phyloP scores from a whole-genome alignment of 2,113 vertebrate species.

The Pyrgilauda ruficollis region DNA sequence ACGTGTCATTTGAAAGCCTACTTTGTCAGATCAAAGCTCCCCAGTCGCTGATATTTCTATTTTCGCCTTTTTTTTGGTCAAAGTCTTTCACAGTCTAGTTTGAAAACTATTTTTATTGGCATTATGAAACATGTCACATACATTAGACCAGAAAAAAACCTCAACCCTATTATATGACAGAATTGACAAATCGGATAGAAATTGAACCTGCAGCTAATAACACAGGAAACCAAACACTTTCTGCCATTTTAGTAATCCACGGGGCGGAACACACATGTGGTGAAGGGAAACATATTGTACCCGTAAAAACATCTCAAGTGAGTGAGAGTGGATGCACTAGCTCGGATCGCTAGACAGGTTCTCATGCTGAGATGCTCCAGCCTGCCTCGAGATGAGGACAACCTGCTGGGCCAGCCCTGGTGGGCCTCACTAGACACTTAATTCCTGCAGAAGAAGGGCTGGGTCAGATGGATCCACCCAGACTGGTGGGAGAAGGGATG shows the following conservation, averaged over 20 bases:
- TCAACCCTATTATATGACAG: not conserved
- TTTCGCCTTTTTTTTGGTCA: not conserved
- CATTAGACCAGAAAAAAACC: not conserved
- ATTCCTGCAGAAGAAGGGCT: not conserved
- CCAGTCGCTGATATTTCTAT: not conserved
- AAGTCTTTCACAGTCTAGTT: not conserved
- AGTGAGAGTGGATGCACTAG: not conserved
- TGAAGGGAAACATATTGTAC: slow-evolving; percentile 29
- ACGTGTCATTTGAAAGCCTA: not conserved
- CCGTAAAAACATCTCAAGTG: not conserved
- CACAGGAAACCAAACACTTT: not conserved
- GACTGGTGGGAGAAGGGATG: not conserved
- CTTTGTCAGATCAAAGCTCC: slow-evolving; percentile 2
- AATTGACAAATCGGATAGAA: slow-evolving; percentile 32
- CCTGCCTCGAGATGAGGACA: not conserved
- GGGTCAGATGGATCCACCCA: not conserved
- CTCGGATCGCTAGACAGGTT: fast-evolving
- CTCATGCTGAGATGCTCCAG: not conserved
- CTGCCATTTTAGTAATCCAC: not conserved
- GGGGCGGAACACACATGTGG: not conserved
- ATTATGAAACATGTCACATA: slow-evolving; percentile 19
- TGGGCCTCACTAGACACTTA: not conserved
- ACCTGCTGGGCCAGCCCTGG: not conserved
- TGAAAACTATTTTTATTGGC: slow-evolving; percentile 31
- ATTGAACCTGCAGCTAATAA: slow-evolving; percentile 49